phyloP scores from a whole-genome alignment of 2,797 vertebrate species.

The Tolypeutes matacus region DNA sequence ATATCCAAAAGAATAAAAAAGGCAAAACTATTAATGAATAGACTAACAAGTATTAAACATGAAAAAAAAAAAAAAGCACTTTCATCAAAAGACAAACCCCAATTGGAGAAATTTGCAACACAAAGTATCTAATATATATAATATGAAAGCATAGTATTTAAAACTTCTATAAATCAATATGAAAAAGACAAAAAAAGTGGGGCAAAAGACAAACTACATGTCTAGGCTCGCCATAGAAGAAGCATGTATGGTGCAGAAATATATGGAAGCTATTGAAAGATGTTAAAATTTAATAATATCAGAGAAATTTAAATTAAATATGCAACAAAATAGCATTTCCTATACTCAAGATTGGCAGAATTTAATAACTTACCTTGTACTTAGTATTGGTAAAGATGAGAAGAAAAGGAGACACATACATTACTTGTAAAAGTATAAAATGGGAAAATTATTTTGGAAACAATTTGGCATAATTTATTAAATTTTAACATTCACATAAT shows the following conservation, averaged over 20 bases:
- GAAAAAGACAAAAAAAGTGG: background rate
- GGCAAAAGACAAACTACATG: background rate
- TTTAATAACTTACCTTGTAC: background rate
- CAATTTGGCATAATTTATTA: background rate
- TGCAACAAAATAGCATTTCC: background rate
- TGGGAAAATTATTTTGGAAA: background rate
- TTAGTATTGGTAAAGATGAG: background rate
- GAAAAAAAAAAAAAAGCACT: too few relatives aligned
- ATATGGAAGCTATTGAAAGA: background rate
- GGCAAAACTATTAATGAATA: background rate
- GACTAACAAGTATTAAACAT: background rate
- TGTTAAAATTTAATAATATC: background rate
- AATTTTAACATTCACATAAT: background rate
- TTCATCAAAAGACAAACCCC: background rate
- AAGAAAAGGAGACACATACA: background rate
- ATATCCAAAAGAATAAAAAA: background rate
- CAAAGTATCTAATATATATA: background rate
- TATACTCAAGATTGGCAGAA: background rate
- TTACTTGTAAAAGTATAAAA: background rate
- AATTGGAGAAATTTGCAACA: background rate
- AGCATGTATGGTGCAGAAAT: background rate
- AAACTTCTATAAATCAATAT: background rate
- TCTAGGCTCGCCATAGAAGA: background rate
- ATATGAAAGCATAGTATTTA: background rate
- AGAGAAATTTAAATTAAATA: background rate